Conservation (phyloP, 2,113 vertebrate genomes). For the Varanus salvator region DNA sequence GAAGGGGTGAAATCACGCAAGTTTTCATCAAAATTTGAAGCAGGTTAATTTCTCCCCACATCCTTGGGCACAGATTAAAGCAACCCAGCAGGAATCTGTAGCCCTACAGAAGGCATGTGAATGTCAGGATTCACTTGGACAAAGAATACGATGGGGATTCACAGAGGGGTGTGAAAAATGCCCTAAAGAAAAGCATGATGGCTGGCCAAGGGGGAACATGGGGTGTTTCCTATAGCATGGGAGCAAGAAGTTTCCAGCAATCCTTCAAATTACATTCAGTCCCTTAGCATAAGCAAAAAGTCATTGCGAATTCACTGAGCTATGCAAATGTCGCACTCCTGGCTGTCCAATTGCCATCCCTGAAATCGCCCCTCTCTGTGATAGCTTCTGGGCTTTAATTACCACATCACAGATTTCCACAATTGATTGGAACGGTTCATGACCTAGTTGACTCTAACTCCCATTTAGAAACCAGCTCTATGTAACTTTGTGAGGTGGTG, state of each 20-base stretch:
- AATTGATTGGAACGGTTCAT: slow-evolving; percentile 40
- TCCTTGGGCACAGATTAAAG: too few relatives aligned
- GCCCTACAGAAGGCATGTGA: neutral
- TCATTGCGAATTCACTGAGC: neutral
- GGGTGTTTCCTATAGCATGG: neutral
- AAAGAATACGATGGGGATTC: neutral
- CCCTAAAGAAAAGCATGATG: neutral
- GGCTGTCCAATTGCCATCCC: neutral
- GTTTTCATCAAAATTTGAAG: too few relatives aligned
- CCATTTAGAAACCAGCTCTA: slow-evolving; percentile 54
- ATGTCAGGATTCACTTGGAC: neutral
- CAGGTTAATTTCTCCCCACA: too few relatives aligned
- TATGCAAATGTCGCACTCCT: neutral
- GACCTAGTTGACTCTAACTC: slow-evolving; percentile 63
- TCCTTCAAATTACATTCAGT: neutral
- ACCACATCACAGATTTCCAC: slow-evolving; percentile 50
- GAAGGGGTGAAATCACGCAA: too few relatives aligned
- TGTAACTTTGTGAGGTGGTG: too few relatives aligned
- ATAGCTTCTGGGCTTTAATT: slow-evolving; percentile 53
- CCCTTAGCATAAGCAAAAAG: slow-evolving; percentile 1
- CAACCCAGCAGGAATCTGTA: neutral
- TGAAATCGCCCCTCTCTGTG: slow-evolving; percentile 24
- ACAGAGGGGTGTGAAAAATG: neutral
- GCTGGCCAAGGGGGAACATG: rapidly evolving
- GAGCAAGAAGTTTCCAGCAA: rapidly evolving